phyloP scores from a whole-genome alignment of 2,797 vertebrate genomes.

The Poeciliopsis paucimaculata region DNA sequence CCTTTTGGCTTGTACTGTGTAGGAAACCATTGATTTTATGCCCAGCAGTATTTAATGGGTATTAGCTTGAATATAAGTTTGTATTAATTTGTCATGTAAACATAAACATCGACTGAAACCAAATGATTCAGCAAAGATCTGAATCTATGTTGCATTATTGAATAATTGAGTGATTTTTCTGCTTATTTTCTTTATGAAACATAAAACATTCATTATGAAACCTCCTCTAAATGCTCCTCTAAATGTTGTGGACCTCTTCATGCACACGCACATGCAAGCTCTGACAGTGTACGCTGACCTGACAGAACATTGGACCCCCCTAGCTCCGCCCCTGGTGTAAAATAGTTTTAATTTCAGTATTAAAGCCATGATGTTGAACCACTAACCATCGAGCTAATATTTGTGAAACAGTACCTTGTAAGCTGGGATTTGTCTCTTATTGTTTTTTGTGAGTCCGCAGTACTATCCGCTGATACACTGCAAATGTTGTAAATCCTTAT shows the following conservation, averaged over 20 bases:
- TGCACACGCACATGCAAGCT: too few relatives aligned
- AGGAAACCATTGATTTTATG: neutral
- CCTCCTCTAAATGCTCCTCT: too few relatives aligned
- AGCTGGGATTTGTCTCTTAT: neutral
- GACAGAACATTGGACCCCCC: too few relatives aligned
- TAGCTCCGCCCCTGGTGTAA: too few relatives aligned
- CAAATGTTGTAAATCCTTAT: too few relatives aligned
- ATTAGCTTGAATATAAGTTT: neutral
- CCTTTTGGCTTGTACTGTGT: neutral
- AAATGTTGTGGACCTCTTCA: too few relatives aligned
- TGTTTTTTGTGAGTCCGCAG: too few relatives aligned
- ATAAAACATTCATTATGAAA: too few relatives aligned
- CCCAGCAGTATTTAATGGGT: neutral
- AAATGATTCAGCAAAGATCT: neutral
- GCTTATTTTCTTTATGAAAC: neutral
- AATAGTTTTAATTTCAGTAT: too few relatives aligned
- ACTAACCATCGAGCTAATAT: neutral
- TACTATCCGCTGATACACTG: too few relatives aligned
- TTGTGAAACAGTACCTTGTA: neutral
- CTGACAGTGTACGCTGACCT: too few relatives aligned
- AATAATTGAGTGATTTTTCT: neutral
- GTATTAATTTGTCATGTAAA: neutral
- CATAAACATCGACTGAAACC: neutral
- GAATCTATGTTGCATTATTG: neutral
- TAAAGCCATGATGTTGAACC: too few relatives aligned